A percentile compares a stretch with the other conserved stretches of the same genome.
Evolutionary conservation across 1,140 invertebrate species (phyloP).

Genomic region (Coelopa frigida): DNA sequence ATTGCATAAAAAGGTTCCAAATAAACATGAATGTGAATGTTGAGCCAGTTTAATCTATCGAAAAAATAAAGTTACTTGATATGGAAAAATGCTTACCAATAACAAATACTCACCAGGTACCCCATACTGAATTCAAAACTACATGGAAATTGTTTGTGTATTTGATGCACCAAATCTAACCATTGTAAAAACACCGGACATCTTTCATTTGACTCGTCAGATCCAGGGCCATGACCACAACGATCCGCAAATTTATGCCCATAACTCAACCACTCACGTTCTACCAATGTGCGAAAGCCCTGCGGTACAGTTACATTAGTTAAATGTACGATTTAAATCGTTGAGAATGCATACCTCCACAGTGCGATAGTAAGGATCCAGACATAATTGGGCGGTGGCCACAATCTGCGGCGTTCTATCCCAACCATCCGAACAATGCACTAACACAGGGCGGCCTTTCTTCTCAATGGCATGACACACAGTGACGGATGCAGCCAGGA

Average conservation of each 20-base stretch:
- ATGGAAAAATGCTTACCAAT: constrained; percentile 1
- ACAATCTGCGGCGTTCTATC: constrained; percentile 93
- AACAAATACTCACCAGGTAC: constrained; percentile 67
- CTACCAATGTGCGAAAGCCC: constrained; percentile 86
- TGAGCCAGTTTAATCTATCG: constrained; percentile 85
- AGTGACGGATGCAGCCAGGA: constrained; percentile 71
- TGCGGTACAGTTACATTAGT: constrained; percentile 39
- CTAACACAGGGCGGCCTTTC: constrained; percentile 82
- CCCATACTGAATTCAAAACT: constrained; percentile 92
- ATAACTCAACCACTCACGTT: constrained; percentile 93
- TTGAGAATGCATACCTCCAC: constrained; percentile 60
- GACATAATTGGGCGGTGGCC: constrained; percentile 79
- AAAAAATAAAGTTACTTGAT: constrained; percentile 20
- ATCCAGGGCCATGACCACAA: constrained; percentile 75
- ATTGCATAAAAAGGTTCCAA: constrained; percentile 96
- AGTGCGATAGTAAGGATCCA: constrained; percentile 91
- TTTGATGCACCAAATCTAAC: constrained; percentile 93
- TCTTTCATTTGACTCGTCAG: constrained; percentile 80
- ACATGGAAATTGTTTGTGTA: constrained; percentile 81
- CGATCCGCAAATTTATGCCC: constrained; percentile 96
- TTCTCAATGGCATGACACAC: constrained; percentile 73
- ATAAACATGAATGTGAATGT: constrained; percentile 92
- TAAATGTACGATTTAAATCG: background rate
- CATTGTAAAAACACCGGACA: constrained; percentile 97
- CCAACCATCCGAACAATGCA: constrained; percentile 97